Conservation (phyloP, 2,113 vertebrate genomes). For the Thryonomys swinderianus region DNA sequence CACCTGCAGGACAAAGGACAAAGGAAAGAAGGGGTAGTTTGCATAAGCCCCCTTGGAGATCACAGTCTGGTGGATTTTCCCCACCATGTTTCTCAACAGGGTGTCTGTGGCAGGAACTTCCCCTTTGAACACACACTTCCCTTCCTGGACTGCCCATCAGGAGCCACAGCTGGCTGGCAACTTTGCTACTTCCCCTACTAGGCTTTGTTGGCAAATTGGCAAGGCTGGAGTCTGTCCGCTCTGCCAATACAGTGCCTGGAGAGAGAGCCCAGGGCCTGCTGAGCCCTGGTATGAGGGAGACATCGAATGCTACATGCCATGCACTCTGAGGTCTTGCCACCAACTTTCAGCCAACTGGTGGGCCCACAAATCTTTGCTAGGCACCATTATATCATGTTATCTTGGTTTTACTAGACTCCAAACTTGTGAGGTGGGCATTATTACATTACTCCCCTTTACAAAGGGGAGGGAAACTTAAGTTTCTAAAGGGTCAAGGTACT, state of each 20-base stretch:
- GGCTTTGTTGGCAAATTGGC: not conserved
- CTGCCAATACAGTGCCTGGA: not conserved
- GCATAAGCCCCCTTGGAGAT: not conserved
- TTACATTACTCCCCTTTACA: not conserved
- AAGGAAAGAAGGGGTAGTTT: not conserved
- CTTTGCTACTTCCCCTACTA: not conserved
- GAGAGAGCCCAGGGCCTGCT: not conserved
- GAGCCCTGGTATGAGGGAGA: not conserved
- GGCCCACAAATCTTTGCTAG: not conserved
- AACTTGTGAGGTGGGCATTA: not conserved
- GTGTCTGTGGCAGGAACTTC: slow-evolving; percentile 55
- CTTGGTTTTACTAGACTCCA: slow-evolving; percentile 23
- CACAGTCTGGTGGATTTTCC: slow-evolving; percentile 59
- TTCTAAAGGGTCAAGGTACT: not conserved
- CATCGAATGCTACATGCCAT: not conserved
- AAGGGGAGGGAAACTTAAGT: not conserved
- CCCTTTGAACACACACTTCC: slow-evolving; percentile 8
- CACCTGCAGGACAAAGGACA: not conserved
- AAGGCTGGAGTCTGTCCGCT: not conserved
- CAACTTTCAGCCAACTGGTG: not conserved
- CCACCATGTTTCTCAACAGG: slow-evolving; percentile 43
- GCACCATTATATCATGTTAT: not conserved
- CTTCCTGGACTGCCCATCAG: not conserved
- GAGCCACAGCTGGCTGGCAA: not conserved
- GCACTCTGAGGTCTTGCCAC: not conserved